Conservation (phyloP, 2,888 invertebrate species). For the Drosophila tripunctata region DNA sequence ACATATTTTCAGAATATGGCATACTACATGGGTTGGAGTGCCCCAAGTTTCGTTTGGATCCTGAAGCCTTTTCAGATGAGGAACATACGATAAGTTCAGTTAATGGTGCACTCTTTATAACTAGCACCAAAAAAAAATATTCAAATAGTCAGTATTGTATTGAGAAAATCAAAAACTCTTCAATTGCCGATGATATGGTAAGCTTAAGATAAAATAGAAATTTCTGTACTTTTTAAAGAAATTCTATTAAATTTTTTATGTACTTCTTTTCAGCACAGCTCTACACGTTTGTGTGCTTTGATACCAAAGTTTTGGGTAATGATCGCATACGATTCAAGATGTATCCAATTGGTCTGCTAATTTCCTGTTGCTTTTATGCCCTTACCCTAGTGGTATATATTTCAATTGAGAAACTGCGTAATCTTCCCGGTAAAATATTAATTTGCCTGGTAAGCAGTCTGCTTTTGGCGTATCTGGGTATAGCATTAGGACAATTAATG, state of each 20-base stretch:
- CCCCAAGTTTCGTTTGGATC: slow-evolving; percentile 78
- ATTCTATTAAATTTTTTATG: neutral
- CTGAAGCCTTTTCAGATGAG: slow-evolving; percentile 74
- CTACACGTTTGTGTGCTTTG: slow-evolving; percentile 82
- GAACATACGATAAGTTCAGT: slow-evolving; percentile 75
- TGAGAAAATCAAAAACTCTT: slow-evolving; percentile 71
- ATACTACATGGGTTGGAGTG: slow-evolving; percentile 79
- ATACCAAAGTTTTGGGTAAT: slow-evolving; percentile 77
- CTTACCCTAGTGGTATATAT: slow-evolving; percentile 88
- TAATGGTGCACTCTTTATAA: slow-evolving; percentile 79
- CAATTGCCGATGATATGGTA: slow-evolving; percentile 72
- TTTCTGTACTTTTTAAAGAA: neutral
- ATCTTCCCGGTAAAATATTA: slow-evolving; percentile 90
- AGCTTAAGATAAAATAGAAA: neutral
- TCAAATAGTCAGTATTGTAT: slow-evolving; percentile 81
- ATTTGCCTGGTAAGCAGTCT: slow-evolving; percentile 89
- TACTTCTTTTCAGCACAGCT: slow-evolving; percentile 74
- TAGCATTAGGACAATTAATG: slow-evolving; percentile 86
- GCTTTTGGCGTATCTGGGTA: slow-evolving; percentile 87
- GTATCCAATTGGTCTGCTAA: slow-evolving; percentile 84
- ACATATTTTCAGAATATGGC: slow-evolving; percentile 78
- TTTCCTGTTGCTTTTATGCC: slow-evolving; percentile 88
- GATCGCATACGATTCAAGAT: slow-evolving; percentile 80
- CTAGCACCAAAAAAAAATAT: slow-evolving; percentile 61
- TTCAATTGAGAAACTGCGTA: slow-evolving; percentile 87